Conservation (phyloP, 2,888 invertebrate genomes). For the Gerris lacustris region DNA sequence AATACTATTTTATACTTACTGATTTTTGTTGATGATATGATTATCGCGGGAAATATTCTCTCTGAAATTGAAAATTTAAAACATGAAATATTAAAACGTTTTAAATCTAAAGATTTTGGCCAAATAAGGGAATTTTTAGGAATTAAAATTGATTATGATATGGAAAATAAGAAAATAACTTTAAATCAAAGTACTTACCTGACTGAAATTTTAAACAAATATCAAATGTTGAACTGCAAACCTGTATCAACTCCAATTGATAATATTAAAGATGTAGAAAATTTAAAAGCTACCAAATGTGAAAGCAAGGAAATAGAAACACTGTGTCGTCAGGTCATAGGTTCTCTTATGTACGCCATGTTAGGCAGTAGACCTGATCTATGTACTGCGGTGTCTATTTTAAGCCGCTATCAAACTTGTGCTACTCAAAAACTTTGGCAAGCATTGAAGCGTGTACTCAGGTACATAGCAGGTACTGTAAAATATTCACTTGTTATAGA, state of each 20-base stretch:
- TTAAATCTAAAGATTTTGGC: not conserved
- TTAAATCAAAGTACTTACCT: not conserved
- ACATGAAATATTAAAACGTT: not conserved
- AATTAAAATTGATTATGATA: not conserved
- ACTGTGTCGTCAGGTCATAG: not conserved
- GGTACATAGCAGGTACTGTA: conserved; percentile 1
- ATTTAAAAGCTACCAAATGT: not conserved
- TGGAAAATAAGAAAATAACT: not conserved
- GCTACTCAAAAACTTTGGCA: not conserved
- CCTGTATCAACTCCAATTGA: not conserved
- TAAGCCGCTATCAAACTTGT: not conserved
- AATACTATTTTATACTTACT: not conserved
- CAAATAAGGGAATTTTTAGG: not conserved
- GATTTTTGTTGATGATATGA: not conserved
- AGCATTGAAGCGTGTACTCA: not conserved
- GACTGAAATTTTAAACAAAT: not conserved
- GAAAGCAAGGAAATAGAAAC: not conserved
- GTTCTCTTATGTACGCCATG: not conserved
- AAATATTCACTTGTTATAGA: not conserved
- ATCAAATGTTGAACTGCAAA: not conserved
- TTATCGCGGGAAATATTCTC: not conserved
- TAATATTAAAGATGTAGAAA: not conserved
- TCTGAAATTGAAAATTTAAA: not conserved
- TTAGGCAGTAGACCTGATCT: not conserved
- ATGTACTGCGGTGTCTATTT: not conserved